Evolutionary conservation across 2,797 vertebrate genomes (phyloP).

Genomic region (Coendou prehensilis): DNA sequence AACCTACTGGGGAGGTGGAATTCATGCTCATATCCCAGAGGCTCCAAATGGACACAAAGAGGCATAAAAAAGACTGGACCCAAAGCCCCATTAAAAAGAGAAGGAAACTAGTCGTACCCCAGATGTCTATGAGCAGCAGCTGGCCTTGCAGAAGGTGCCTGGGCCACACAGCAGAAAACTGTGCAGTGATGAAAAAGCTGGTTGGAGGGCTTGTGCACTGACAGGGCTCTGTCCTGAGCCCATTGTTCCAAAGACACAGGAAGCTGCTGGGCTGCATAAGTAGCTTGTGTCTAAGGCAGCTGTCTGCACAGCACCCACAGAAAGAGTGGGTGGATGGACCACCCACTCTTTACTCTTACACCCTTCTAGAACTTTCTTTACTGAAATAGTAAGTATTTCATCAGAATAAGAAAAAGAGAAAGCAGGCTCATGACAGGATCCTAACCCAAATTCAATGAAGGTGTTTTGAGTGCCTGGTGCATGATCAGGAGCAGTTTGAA

Average conservation of each 20-base stretch:
- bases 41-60: neutral
- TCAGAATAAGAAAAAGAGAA: neutral
- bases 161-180: neutral
- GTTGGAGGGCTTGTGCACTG: neutral
- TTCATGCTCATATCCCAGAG: neutral
- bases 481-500: neutral
- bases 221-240: neutral
- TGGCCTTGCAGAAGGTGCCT: neutral
- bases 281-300: neutral
- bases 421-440: neutral
- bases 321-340: neutral
- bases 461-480: neutral
- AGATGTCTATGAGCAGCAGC: neutral
- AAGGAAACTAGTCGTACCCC: neutral
- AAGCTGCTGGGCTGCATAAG: neutral
- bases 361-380: neutral
- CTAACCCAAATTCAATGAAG: neutral
- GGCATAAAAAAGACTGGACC: fast-evolving
- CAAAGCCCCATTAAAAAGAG: neutral
- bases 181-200: conserved; percentile 2
- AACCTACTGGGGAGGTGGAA: neutral
- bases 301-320: neutral
- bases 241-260: neutral
- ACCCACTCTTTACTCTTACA: neutral
- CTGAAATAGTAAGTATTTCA: neutral